Evolutionary conservation across 1,140 invertebrate genomes (phyloP).

Genomic region (Neodiprion virginianus): DNA sequence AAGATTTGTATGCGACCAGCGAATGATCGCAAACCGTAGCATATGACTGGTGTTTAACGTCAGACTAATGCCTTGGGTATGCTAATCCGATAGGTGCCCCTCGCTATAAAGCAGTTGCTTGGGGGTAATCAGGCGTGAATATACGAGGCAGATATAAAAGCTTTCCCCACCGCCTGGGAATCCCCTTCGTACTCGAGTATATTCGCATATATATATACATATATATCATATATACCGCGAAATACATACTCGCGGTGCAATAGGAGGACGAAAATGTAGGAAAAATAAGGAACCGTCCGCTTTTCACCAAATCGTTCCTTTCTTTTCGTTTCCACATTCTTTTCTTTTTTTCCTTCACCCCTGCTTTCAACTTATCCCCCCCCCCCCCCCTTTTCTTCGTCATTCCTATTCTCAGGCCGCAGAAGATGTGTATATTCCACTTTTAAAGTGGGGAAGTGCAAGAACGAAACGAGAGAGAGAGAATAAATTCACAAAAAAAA

Average conservation of each 20-base stretch:
- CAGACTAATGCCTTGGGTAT: not conserved
- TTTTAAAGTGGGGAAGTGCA: too few species aligned
- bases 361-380: too few species aligned
- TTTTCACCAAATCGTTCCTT: not conserved
- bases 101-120: not conserved
- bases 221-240: not conserved
- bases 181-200: not conserved
- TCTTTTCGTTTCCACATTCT: not conserved
- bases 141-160: not conserved
- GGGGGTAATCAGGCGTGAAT: constrained; percentile 1
- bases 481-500: too few species aligned
- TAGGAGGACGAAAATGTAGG: not conserved
- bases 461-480: too few species aligned
- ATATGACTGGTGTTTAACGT: not conserved
- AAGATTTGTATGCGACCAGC: not conserved
- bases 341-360: not conserved
- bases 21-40: not conserved
- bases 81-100: not conserved
- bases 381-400: too few species aligned
- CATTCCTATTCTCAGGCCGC: too few species aligned
- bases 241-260: not conserved
- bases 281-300: not conserved
- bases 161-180: not conserved
- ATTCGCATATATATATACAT: not conserved
- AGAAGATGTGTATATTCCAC: too few species aligned